Evolutionary conservation across 1,140 invertebrate genomes (phyloP).

Genomic region (Heterodera carotae): DNA sequence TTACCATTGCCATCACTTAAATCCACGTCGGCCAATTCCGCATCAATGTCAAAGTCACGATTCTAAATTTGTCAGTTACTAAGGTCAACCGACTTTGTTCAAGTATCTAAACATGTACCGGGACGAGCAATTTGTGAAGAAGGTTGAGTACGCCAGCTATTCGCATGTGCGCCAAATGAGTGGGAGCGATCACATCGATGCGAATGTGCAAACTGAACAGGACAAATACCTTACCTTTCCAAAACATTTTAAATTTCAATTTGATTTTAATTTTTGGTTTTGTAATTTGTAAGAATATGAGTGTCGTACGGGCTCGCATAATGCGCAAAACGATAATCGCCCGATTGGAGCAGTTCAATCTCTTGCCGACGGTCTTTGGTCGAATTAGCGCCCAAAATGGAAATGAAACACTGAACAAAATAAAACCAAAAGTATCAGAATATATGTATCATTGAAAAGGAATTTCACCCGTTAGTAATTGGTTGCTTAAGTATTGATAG

Average conservation of each 20-base stretch:
- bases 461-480: no score
- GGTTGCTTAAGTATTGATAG: no score
- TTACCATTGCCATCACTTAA: neutral
- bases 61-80: no score
- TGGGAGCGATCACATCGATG: constrained; percentile 20
- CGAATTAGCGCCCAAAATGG: constrained; percentile 20
- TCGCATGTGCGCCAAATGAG: constrained; percentile 41
- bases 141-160: constrained; percentile 37
- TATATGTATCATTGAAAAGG: no score
- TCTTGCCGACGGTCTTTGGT: constrained; percentile 27
- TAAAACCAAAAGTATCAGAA: neutral
- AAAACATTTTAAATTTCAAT: no score
- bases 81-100: no score
- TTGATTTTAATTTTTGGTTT: no score
- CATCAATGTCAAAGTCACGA: constrained; percentile 23
- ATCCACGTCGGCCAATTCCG: constrained; percentile 12
- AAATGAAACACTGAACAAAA: constrained; percentile 16
- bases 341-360: constrained; percentile 31
- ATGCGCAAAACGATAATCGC: constrained; percentile 38
- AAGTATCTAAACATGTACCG: no score
- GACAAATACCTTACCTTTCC: no score
- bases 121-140: constrained; percentile 35
- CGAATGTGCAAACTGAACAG: constrained; percentile 30
- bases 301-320: constrained; percentile 26
- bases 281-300: neutral